These are phyloP conservation scores for Dorcus parallelipipedus DNA, from an alignment of 2,888 invertebrate genomes.

Conservation along the genomic window DNA sequence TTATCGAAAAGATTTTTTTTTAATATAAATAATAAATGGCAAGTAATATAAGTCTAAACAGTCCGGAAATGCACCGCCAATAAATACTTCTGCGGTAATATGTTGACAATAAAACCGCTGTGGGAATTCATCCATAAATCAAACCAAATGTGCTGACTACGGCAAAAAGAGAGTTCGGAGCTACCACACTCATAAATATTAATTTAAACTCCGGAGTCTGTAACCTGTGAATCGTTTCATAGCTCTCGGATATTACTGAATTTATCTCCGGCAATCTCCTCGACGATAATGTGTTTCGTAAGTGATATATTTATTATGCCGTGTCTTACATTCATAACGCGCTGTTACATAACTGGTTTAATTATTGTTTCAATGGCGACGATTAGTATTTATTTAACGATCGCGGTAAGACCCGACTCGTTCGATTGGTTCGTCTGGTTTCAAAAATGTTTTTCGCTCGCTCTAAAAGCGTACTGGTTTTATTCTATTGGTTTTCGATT, in stretches of 20 bases:
- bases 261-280: conserved; percentile 6
- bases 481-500: too few relatives aligned
- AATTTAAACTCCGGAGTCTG: conserved; percentile 19
- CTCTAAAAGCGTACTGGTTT: too few relatives aligned
- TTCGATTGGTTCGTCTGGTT: too few relatives aligned
- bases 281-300: background rate
- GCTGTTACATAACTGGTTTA: conserved; percentile 2
- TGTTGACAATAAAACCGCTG: conserved; percentile 33
- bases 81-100: conserved; percentile 32
- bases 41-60: conserved; percentile 30
- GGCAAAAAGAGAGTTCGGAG: conserved; percentile 23
- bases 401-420: too few relatives aligned
- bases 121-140: conserved; percentile 32
- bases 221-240: conserved; percentile 23
- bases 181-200: conserved; percentile 24
- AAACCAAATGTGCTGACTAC: conserved; percentile 23
- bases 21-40: background rate
- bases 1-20: too few relatives aligned
- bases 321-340: conserved; percentile 7
- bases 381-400: too few relatives aligned
- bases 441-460: too few relatives aligned
- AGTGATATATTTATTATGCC: background rate
- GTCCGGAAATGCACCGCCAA: conserved; percentile 24
- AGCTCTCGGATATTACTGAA: conserved; percentile 17
- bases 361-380: background rate